Conservation (phyloP, 2,888 invertebrate species). For the Thecocarcelia acutangulata region DNA sequence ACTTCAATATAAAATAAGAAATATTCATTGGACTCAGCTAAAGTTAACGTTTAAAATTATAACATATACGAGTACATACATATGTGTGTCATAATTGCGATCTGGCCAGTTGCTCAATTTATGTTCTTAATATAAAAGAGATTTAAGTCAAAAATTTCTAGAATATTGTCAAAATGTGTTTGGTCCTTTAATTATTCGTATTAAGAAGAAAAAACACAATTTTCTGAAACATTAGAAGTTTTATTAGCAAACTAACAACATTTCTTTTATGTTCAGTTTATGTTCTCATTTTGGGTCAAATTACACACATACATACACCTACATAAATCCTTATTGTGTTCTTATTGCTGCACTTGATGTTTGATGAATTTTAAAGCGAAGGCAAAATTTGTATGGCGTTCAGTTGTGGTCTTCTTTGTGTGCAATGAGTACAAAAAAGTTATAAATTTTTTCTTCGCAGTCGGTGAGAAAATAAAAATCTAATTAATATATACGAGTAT, state of each 20-base stretch:
- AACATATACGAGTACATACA: too few relatives aligned
- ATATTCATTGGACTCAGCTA: too few relatives aligned
- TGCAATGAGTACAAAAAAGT: not conserved
- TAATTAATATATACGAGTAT: not conserved
- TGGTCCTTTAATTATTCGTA: too few relatives aligned
- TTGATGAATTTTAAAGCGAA: slow-evolving; percentile 21
- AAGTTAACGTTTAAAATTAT: too few relatives aligned
- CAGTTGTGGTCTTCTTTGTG: slow-evolving; percentile 9
- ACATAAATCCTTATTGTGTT: slow-evolving; percentile 15
- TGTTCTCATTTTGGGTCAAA: slow-evolving; percentile 1
- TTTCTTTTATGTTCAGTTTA: not conserved
- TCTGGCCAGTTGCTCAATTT: too few relatives aligned
- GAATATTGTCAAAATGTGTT: too few relatives aligned
- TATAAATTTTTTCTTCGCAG: not conserved
- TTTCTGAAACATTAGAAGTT: too few relatives aligned
- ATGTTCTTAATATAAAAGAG: too few relatives aligned
- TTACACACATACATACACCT: not conserved
- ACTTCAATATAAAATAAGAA: too few relatives aligned
- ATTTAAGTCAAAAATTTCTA: too few relatives aligned
- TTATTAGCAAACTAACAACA: not conserved
- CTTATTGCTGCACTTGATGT: slow-evolving; percentile 11
- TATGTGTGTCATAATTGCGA: too few relatives aligned
- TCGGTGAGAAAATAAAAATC: slow-evolving; percentile 10
- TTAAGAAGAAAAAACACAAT: too few relatives aligned
- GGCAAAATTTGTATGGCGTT: slow-evolving; percentile 16